A percentile compares a stretch with the other conserved stretches of the same genome.
Evolutionary conservation across 2,797 vertebrate species (phyloP).

Genomic region (Acrossocheilus wenchowensis): DNA sequence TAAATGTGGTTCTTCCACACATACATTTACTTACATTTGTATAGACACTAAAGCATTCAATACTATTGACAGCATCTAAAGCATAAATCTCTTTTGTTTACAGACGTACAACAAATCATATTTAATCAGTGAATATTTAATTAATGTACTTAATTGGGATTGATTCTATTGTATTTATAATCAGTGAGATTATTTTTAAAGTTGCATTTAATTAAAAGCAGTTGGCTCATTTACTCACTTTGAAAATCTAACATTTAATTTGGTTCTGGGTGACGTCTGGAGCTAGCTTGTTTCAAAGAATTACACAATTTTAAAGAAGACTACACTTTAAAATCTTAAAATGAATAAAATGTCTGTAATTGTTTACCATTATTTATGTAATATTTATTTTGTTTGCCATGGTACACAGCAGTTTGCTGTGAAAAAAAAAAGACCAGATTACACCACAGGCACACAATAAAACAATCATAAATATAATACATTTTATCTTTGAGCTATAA

Average conservation of each 20-base stretch:
- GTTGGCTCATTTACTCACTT: not conserved
- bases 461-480: not conserved
- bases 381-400: not conserved
- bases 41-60: not conserved
- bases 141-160: not conserved
- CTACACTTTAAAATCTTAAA: not conserved
- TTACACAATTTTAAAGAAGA: not conserved
- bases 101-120: not conserved
- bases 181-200: not conserved
- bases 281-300: not conserved
- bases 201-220: slow-evolving; percentile 3
- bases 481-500: no score
- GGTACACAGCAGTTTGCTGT: not conserved
- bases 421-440: not conserved
- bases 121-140: not conserved
- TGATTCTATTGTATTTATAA: not conserved
- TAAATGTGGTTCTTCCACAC: not conserved
- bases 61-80: not conserved
- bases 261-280: not conserved
- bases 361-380: not conserved
- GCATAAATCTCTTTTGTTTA: not conserved
- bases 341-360: not conserved
- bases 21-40: not conserved
- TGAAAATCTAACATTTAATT: not conserved
- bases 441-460: not conserved